Base-by-base conservation (phyloP, 1,140 invertebrate species). In the Drosophila rhopaloa region DNA sequence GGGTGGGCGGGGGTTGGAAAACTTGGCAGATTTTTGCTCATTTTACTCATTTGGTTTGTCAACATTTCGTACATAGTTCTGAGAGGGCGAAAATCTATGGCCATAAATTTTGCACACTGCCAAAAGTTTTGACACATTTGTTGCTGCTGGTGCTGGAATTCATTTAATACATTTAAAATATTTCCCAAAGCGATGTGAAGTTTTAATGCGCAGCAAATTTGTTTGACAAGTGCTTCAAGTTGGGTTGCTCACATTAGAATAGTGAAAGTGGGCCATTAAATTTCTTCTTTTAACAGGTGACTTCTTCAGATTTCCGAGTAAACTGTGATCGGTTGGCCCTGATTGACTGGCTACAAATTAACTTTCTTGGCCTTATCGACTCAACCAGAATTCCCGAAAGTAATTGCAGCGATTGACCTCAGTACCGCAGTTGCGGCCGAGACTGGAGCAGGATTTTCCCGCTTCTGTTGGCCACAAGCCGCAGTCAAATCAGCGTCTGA, bases 321-420 rank as follows among this genome's bases (percentile, higher is more conserved):
- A 43, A 14, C 48, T n/a, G 44, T 24, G 37, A 16, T 40, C 5
- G 43, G 43, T 32, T 27, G 46, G 54, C 40, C 65, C 43, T 67
- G 47, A 67, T 58, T 41, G 71, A 55, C 50, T 54, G 44, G 56
- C 59, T 38, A 38, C 51, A 75, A 74, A 75, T 75, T 44, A 75
- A 75, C 72, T 65, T 57, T 40, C 14, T 51, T 62, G 13, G 46
- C 16, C 35, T 53, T 51, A 68, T 37, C 65, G 47, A 53, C 65
- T 54, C 61, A 41, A 41, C 47, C 66, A 43, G 72, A 75, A 75
- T 74, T 43, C 72, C 48, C 46, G 37, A 73, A 72, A 82, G 79
- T 86, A 85, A 85, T 85, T 85, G 82, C 79, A 61, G 55, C 61
- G 82, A 88, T 85, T 88, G 82, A 85, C 83, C 82, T 76, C 79